These are phyloP conservation scores for Sycobia sp. DNA, from an alignment of 1,140 invertebrate genomes.

Conservation along the genomic window DNA sequence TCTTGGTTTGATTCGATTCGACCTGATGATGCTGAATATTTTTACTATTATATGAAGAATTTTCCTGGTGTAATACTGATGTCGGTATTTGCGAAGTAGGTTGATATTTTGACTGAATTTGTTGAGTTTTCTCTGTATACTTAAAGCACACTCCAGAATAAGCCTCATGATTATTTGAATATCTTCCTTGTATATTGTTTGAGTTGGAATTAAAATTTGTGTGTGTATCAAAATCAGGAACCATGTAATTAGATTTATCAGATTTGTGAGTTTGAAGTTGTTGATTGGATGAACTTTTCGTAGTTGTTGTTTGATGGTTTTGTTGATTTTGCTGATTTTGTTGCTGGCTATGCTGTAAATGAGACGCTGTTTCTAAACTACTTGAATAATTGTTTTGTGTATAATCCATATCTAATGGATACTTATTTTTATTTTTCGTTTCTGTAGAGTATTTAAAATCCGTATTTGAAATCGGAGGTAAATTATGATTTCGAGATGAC, in stretches of 20 bases:
- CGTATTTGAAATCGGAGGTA: conserved; percentile 12
- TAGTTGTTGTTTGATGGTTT: conserved; percentile 38
- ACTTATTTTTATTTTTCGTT: conserved; percentile 53
- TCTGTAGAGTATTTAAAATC: conserved; percentile 49
- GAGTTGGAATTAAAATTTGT: conserved; percentile 47
- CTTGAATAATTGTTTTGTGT: conserved; percentile 50
- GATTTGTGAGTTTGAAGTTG: conserved; percentile 43
- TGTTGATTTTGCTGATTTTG: conserved; percentile 33
- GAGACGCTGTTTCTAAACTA: conserved; percentile 37
- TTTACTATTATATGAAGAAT: conserved; percentile 39
- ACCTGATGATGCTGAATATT: conserved; percentile 20
- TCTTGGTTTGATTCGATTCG: conserved; percentile 4
- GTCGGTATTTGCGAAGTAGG: conserved; percentile 40
- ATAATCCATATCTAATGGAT: conserved; percentile 52
- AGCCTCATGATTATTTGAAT: conserved; percentile 46
- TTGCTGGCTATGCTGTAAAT: conserved; percentile 41
- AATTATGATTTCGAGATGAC: conserved; percentile 22
- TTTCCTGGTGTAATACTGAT: conserved; percentile 42
- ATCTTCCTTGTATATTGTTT: conserved; percentile 38
- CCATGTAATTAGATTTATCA: conserved; percentile 49
- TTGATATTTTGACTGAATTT: conserved; percentile 53
- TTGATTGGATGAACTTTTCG: conserved; percentile 19
- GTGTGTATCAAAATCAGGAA: conserved; percentile 51
- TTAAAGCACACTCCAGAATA: conserved; percentile 54
- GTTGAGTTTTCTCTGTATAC: conserved; percentile 47